phyloP scores from a whole-genome alignment of 2,113 vertebrate species.

The Thunnus thynnus region DNA sequence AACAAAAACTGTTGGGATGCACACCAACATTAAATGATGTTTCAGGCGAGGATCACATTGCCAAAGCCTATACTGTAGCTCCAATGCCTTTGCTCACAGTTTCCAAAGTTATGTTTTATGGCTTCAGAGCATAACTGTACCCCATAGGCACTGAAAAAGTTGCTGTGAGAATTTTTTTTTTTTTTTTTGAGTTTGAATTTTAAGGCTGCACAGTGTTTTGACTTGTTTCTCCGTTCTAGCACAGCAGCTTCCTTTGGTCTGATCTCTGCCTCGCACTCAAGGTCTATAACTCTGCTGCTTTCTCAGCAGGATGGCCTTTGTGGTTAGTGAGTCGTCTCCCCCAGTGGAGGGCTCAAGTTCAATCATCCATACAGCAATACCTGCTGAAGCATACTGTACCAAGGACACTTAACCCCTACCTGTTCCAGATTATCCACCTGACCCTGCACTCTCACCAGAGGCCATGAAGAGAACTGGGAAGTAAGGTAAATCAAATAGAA shows the following conservation, averaged over 20 bases:
- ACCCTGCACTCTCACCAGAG: slow-evolving; percentile 17
- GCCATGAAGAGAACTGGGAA: neutral
- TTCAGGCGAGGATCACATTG: slow-evolving; percentile 45
- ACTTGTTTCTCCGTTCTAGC: slow-evolving; percentile 14
- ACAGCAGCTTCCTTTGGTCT: slow-evolving; percentile 17
- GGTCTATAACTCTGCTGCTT: slow-evolving; percentile 49
- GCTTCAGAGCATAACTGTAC: slow-evolving; percentile 50
- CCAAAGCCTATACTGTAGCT: slow-evolving; percentile 41
- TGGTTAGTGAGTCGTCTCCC: slow-evolving; percentile 48
- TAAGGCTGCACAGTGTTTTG: slow-evolving; percentile 32
- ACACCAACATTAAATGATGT: slow-evolving; percentile 62
- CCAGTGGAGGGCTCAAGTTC: slow-evolving; percentile 46
- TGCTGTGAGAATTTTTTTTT: slow-evolving; percentile 2
- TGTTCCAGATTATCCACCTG: slow-evolving; percentile 42
- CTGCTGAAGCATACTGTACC: slow-evolving; percentile 55
- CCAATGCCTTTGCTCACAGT: slow-evolving; percentile 53
- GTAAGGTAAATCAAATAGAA: slow-evolving; percentile 22
- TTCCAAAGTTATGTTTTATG: slow-evolving; percentile 64
- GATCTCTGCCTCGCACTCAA: slow-evolving; percentile 40
- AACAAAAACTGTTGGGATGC: slow-evolving; percentile 38
- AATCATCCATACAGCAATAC: slow-evolving; percentile 59
- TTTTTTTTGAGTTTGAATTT: slow-evolving; percentile 34
- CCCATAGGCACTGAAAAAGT: slow-evolving; percentile 44
- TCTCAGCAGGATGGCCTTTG: slow-evolving; percentile 65
- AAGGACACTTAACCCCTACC: slow-evolving; percentile 64